These are phyloP conservation scores for Rhinoraja longicauda DNA, from an alignment of 2,797 vertebrate species.

Conservation along the genomic window DNA sequence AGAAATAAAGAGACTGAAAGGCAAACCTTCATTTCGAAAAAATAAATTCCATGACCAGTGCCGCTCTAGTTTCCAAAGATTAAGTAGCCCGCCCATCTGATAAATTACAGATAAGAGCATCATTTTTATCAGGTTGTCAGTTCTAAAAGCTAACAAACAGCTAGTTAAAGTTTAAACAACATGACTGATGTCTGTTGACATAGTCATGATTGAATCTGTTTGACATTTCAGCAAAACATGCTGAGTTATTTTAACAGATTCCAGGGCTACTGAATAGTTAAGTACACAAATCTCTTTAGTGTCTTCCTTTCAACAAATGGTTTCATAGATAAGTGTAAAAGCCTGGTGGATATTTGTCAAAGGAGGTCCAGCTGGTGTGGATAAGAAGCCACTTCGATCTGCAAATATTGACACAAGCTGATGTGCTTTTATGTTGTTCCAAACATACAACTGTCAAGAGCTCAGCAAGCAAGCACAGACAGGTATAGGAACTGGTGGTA, in stretches of 20 bases:
- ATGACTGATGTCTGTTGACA: conserved; percentile 37
- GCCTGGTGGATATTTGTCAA: conserved; percentile 59
- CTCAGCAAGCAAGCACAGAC: conserved; percentile 66
- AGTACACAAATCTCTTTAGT: conserved; percentile 45
- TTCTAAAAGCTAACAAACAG: conserved; percentile 32
- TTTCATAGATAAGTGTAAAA: conserved; percentile 46
- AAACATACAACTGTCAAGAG: conserved; percentile 60
- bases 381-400: conserved; percentile 59
- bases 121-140: conserved; percentile 25
- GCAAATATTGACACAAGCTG: conserved; percentile 72
- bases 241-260: conserved; percentile 42
- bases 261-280: conserved; percentile 44
- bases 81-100: not conserved
- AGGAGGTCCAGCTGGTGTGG: conserved; percentile 52
- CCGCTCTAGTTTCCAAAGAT: not conserved
- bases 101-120: not conserved
- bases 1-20: not conserved
- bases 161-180: conserved; percentile 36
- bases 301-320: conserved; percentile 43
- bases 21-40: not conserved
- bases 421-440: conserved; percentile 65
- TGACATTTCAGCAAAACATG: conserved; percentile 39
- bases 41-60: not conserved
- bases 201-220: conserved; percentile 42
- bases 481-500: conserved; percentile 67